These are phyloP conservation scores for Pseudonaja textilis DNA, from an alignment of 2,113 vertebrate species.

Conservation along the genomic window DNA sequence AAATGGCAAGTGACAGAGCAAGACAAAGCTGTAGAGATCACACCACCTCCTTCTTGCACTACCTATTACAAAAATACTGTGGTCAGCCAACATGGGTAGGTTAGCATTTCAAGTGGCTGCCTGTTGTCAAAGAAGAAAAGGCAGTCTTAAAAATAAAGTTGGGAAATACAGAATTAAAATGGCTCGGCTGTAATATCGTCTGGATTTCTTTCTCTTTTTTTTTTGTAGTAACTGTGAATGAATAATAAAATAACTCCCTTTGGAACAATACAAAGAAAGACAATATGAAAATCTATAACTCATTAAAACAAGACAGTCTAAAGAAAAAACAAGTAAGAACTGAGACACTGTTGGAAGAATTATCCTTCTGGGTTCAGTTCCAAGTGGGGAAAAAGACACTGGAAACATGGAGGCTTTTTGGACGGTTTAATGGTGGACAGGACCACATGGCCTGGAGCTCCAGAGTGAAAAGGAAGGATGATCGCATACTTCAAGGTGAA, in stretches of 20 bases:
- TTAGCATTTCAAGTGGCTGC: neutral
- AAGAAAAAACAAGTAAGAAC: neutral
- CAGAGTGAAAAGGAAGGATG: too few relatives aligned
- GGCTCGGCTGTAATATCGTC: neutral
- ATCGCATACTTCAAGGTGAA: too few relatives aligned
- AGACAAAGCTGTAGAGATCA: neutral
- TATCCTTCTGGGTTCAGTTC: too few relatives aligned
- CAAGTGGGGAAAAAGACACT: too few relatives aligned
- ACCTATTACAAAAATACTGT: neutral
- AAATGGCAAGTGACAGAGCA: neutral
- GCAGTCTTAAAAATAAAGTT: neutral
- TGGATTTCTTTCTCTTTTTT: neutral
- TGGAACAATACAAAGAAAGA: neutral
- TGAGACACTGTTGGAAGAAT: neutral
- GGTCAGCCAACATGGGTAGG: neutral
- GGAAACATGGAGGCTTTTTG: too few relatives aligned
- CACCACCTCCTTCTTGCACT: neutral
- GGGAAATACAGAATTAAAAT: neutral
- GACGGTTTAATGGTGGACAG: too few relatives aligned
- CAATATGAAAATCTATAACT: neutral
- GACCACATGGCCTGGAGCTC: too few relatives aligned
- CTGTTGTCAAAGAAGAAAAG: neutral
- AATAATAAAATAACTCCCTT: neutral
- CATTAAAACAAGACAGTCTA: neutral
- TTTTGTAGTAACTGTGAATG: neutral